Evolutionary conservation across 2,797 vertebrate species (phyloP).

Genomic region (Argentina silus): DNA sequence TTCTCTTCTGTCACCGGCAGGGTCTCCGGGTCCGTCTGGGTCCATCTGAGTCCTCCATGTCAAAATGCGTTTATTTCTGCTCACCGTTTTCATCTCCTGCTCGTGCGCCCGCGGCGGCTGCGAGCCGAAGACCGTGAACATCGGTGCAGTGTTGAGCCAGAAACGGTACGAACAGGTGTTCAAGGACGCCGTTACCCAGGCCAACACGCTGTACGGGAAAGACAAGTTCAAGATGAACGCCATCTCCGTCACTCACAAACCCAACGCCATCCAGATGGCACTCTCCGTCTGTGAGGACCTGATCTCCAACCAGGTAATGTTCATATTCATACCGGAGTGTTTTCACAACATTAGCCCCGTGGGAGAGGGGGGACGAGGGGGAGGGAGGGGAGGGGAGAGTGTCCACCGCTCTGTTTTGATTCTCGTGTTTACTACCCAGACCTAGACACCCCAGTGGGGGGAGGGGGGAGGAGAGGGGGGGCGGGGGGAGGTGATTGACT

Average conservation of each 20-base stretch:
- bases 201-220: constrained; percentile 88
- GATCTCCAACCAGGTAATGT: constrained; percentile 86
- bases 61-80: constrained; percentile 80
- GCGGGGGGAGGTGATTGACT: not conserved
- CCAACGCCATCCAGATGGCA: constrained; percentile 91
- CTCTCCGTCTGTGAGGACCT: constrained; percentile 88
- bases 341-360: not conserved
- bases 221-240: constrained; percentile 90
- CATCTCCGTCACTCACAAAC: constrained; percentile 88
- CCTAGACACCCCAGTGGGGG: not conserved
- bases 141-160: constrained; percentile 93
- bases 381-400: not conserved
- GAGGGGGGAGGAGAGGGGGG: not conserved
- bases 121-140: constrained; percentile 90
- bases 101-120: constrained; percentile 86
- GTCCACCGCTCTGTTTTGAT: not conserved
- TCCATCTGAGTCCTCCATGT: constrained; percentile 26
- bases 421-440: not conserved
- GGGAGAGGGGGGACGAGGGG: not conserved
- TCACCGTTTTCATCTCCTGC: constrained; percentile 85
- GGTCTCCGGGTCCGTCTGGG: constrained; percentile 36
- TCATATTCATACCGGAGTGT: not conserved
- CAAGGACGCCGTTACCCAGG: constrained; percentile 90
- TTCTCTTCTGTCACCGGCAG: not conserved
- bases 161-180: constrained; percentile 93